These are phyloP conservation scores for human DNA, from an alignment of 2,113 vertebrate genomes.

Conservation along the genomic window DNA sequence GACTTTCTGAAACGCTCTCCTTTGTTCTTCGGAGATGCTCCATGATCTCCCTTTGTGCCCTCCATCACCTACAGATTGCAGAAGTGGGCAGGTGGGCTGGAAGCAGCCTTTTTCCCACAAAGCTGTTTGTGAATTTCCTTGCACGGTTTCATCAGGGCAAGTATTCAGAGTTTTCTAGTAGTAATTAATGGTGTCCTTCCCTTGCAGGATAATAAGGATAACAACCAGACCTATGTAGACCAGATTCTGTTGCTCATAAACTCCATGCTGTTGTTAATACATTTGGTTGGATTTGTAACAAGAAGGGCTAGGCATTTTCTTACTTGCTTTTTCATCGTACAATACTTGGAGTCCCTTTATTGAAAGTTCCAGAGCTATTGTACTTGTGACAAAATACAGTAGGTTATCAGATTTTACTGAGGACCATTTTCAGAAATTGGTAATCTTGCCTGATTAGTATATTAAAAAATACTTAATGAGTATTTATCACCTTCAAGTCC, in stretches of 20 bases:
- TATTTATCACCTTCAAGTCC: neutral
- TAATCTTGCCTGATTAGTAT: neutral
- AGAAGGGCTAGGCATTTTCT: neutral
- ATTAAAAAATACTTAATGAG: neutral
- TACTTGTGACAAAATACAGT: neutral
- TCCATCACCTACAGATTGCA: neutral
- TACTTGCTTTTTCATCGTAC: neutral
- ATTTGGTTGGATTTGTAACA: neutral
- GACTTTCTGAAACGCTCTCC: neutral
- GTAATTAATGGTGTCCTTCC: neutral
- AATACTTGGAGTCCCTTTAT: neutral
- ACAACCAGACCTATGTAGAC: neutral
- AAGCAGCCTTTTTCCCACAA: neutral
- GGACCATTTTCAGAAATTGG: neutral
- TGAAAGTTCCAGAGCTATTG: neutral
- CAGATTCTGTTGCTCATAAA: neutral
- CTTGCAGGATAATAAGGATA: neutral
- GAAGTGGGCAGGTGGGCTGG: neutral
- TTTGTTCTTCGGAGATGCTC: neutral
- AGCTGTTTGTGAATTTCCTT: neutral
- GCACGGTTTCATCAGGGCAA: neutral
- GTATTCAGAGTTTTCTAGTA: neutral
- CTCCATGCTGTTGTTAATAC: neutral
- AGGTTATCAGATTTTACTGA: conserved; percentile 1
- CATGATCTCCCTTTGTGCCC: neutral